Evolutionary conservation across 2,113 vertebrate species (phyloP).

Genomic region (Saguinus imperator): DNA sequence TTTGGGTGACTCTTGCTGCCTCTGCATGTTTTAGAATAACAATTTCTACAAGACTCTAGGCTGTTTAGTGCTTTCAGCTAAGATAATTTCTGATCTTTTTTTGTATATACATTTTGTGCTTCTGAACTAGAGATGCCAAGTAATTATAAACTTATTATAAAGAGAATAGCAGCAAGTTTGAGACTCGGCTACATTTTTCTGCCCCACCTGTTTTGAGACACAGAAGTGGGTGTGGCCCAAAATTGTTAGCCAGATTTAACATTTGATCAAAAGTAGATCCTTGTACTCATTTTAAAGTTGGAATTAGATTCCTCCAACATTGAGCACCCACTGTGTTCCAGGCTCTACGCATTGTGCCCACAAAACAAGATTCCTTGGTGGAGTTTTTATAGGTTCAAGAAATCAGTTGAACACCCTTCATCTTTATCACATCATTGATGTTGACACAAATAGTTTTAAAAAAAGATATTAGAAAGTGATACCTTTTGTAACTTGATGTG

Average conservation of each 20-base stretch:
- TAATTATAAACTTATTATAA: not conserved
- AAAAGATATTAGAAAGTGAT: not conserved
- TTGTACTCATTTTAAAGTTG: not conserved
- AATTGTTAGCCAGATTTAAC: not conserved
- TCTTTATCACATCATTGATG: not conserved
- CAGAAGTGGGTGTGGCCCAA: not conserved
- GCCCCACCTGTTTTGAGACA: not conserved
- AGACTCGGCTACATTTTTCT: not conserved
- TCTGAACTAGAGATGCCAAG: not conserved
- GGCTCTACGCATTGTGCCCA: not conserved
- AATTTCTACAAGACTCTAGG: constrained; percentile 37
- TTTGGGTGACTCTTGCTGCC: constrained; percentile 44
- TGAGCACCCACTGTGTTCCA: not conserved
- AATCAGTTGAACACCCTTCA: not conserved
- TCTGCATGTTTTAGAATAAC: constrained; percentile 65
- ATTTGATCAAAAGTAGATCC: not conserved
- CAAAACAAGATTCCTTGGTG: not conserved
- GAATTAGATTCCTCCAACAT: not conserved
- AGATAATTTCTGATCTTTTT: constrained; percentile 3
- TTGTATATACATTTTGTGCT: constrained; percentile 27
- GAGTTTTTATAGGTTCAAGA: not conserved
- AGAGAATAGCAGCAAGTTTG: constrained; percentile 3
- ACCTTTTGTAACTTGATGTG: not conserved
- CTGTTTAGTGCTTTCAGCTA: constrained; percentile 38
- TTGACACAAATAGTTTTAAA: not conserved